A percentile compares a stretch with the other conserved stretches of the same genome.
Evolutionary conservation across 2,113 vertebrate genomes (phyloP).

Genomic region (Anarrhichthys ocellatus): DNA sequence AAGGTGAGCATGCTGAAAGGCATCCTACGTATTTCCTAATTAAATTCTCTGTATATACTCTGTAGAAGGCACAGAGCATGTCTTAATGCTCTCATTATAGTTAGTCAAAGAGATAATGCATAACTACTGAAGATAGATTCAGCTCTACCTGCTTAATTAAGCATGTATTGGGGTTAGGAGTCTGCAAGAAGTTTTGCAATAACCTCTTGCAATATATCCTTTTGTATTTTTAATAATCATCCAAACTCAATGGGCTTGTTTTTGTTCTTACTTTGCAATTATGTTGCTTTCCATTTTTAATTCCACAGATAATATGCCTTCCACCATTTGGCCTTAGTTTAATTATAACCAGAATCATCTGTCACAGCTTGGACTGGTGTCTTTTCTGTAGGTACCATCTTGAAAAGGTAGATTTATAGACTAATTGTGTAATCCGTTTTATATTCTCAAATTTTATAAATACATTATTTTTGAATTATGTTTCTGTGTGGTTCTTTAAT

Average conservation of each 20-base stretch:
- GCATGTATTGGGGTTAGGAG: constrained; percentile 43
- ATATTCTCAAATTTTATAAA: constrained; percentile 66
- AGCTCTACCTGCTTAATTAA: constrained; percentile 30
- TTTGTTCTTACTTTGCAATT: background rate
- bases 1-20: constrained; percentile 6
- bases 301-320: background rate
- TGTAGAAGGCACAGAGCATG: background rate
- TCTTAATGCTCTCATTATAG: constrained; percentile 34
- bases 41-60: constrained; percentile 20
- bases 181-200: constrained; percentile 14
- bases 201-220: background rate
- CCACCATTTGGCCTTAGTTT: constrained; percentile 3
- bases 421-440: constrained; percentile 47
- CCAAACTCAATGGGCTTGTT: background rate
- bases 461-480: constrained; percentile 60
- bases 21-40: background rate
- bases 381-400: constrained; percentile 41
- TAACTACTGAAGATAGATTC: background rate
- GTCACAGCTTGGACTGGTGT: constrained; percentile 17
- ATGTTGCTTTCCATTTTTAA: constrained; percentile 7
- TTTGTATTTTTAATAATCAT: constrained; percentile 19
- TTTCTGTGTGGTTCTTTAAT: constrained; percentile 62
- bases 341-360: constrained; percentile 24
- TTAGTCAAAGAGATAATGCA: constrained; percentile 20
- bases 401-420: constrained; percentile 52